Evolutionary conservation across 92 coral and sea anemone genomes (phyloP).

Genomic region (Porites rus): DNA sequence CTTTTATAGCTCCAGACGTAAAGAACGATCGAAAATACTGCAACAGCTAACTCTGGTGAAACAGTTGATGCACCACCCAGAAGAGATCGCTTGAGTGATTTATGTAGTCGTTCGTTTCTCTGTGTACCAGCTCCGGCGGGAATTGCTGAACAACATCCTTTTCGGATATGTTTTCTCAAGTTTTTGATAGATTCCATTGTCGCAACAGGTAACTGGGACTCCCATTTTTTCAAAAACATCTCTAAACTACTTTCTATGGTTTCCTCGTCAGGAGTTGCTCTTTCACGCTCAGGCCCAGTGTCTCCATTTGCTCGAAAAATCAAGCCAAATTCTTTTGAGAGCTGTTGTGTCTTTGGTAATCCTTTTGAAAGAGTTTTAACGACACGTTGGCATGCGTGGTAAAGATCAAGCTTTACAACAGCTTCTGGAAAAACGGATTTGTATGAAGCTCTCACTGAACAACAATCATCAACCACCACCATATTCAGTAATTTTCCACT

Average conservation of each 20-base stretch:
- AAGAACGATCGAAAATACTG: conserved; percentile 42
- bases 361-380: conserved; percentile 61
- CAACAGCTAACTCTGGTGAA: conserved; percentile 66
- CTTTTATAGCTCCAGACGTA: conserved; percentile 16
- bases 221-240: conserved; percentile 9
- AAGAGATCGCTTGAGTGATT: conserved; percentile 53
- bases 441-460: conserved; percentile 35
- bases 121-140: conserved; percentile 66
- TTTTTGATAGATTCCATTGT: conserved; percentile 9
- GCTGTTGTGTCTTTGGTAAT: conserved; percentile 1
- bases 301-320: conserved; percentile 62
- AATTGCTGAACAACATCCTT: conserved; percentile 71
- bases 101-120: conserved; percentile 66
- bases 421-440: conserved; percentile 38
- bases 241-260: conserved; percentile 5
- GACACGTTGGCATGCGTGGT: conserved; percentile 59
- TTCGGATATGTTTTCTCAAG: conserved; percentile 19
- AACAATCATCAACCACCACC: conserved; percentile 71
- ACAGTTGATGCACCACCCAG: conserved; percentile 56
- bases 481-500: background rate
- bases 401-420: conserved; percentile 51
- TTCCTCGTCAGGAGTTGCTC: conserved; percentile 45
- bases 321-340: conserved; percentile 54
- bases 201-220: background rate
- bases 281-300: conserved; percentile 20